Conservation (phyloP, 2,113 vertebrate genomes). For the Amblyopsis rosae region DNA sequence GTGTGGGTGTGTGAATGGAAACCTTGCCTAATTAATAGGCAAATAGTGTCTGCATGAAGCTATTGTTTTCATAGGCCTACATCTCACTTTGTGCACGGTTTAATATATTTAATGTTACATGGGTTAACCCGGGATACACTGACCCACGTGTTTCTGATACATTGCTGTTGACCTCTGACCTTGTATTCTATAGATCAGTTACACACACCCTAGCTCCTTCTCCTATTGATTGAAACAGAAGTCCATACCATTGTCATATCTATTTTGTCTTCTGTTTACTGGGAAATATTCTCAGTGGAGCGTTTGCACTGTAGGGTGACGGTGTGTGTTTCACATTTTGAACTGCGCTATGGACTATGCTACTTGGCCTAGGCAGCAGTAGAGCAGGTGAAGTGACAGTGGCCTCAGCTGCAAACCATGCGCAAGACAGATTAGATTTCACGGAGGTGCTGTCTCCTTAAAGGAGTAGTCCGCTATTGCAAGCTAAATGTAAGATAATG, state of each 20-base stretch:
- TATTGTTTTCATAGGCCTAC: slow-evolving; percentile 9
- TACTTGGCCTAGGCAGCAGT: slow-evolving; percentile 17
- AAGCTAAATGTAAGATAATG: too few species aligned
- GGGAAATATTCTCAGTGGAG: not conserved
- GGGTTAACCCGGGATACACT: slow-evolving; percentile 4
- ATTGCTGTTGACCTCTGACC: slow-evolving; percentile 30
- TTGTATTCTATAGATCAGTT: slow-evolving; percentile 1
- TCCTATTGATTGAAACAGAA: slow-evolving; percentile 16
- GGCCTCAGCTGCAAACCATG: too few species aligned
- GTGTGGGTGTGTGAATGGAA: slow-evolving; percentile 46
- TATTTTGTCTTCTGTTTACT: not conserved
- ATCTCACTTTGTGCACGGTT: slow-evolving; percentile 29
- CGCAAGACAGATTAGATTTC: too few species aligned
- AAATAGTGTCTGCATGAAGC: slow-evolving; percentile 50
- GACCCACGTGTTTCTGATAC: not conserved
- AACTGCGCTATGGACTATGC: not conserved
- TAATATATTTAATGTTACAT: slow-evolving; percentile 37
- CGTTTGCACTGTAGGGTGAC: slow-evolving; percentile 20
- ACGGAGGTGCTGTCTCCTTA: too few species aligned
- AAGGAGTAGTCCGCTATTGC: too few species aligned
- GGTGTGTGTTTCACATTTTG: slow-evolving; percentile 4
- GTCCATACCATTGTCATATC: not conserved
- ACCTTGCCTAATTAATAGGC: slow-evolving; percentile 65
- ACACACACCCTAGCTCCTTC: not conserved
- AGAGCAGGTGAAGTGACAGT: not conserved